Evolutionary conservation across 2,797 vertebrate genomes (phyloP).

Genomic region (Perodicticus potto): DNA sequence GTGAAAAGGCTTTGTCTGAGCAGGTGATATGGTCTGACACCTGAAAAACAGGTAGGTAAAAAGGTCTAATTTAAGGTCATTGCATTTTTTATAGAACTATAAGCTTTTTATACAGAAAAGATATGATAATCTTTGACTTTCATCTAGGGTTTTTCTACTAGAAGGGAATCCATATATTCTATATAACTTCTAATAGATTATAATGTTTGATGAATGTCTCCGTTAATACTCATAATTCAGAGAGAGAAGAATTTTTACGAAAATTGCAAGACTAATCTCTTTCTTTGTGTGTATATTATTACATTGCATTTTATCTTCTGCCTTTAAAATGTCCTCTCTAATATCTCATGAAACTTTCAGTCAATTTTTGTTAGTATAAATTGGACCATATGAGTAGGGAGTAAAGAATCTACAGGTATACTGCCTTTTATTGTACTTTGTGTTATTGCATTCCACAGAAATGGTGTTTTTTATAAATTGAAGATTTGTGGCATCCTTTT

Average conservation of each 20-base stretch:
- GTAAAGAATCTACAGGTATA: neutral
- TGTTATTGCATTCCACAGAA: neutral
- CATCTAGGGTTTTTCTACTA: constrained; percentile 22
- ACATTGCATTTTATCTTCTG: constrained; percentile 38
- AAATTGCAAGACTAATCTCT: constrained; percentile 2
- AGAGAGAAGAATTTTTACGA: neutral
- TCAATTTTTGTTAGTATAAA: neutral
- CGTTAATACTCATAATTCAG: constrained; percentile 1
- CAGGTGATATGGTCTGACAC: neutral
- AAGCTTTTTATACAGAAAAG: constrained; percentile 33
- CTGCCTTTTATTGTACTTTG: neutral
- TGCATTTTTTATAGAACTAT: neutral
- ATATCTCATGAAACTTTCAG: constrained; percentile 16
- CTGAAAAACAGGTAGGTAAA: neutral
- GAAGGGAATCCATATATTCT: neutral
- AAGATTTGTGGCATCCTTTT: neutral
- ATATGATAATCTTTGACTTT: constrained; percentile 11
- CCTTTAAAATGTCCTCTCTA: neutral
- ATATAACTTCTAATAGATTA: constrained; percentile 35
- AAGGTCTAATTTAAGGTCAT: neutral
- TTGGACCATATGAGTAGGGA: neutral
- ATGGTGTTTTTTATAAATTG: neutral
- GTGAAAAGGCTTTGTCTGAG: neutral
- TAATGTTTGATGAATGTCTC: constrained; percentile 21
- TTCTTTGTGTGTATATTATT: neutral